These are phyloP conservation scores for Leptinotarsa haldemani DNA, from an alignment of 2,888 invertebrate species.

Conservation along the genomic window DNA sequence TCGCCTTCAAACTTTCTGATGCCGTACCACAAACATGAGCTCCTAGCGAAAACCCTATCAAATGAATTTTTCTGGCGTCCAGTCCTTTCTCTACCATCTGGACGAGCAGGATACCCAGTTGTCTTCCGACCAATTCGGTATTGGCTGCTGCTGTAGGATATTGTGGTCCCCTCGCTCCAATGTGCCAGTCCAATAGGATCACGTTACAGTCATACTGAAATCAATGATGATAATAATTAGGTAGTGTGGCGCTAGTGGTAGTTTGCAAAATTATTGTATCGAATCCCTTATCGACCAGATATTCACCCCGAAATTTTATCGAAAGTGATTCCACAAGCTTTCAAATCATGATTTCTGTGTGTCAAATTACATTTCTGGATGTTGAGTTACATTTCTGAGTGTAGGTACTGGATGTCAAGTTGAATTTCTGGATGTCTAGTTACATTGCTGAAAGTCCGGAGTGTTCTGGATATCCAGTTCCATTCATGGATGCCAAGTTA, in stretches of 20 bases:
- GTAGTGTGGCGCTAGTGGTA: neutral
- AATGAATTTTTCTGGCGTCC: slow-evolving; percentile 66
- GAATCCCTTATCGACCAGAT: too few relatives aligned
- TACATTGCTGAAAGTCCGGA: too few relatives aligned
- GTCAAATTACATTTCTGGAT: too few relatives aligned
- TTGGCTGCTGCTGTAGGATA: slow-evolving; percentile 72
- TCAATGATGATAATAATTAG: neutral
- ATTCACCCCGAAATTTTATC: too few relatives aligned
- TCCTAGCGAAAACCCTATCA: slow-evolving; percentile 72
- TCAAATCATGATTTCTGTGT: too few relatives aligned
- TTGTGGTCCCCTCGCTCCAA: slow-evolving; percentile 69
- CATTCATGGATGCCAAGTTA: too few relatives aligned
- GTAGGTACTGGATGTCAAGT: too few relatives aligned
- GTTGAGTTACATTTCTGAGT: too few relatives aligned
- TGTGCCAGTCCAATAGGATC: slow-evolving; percentile 70
- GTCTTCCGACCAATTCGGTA: slow-evolving; percentile 71
- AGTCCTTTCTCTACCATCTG: slow-evolving; percentile 67
- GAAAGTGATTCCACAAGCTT: too few relatives aligned
- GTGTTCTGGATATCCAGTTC: too few relatives aligned
- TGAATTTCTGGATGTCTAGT: too few relatives aligned
- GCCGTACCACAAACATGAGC: slow-evolving; percentile 73
- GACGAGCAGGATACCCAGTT: slow-evolving; percentile 69
- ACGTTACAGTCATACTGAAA: slow-evolving; percentile 70
- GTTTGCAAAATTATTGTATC: neutral
- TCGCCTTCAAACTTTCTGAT: slow-evolving; percentile 68